Conservation (phyloP, 1,140 invertebrate species). For the Temnothorax curvispinosus region DNA sequence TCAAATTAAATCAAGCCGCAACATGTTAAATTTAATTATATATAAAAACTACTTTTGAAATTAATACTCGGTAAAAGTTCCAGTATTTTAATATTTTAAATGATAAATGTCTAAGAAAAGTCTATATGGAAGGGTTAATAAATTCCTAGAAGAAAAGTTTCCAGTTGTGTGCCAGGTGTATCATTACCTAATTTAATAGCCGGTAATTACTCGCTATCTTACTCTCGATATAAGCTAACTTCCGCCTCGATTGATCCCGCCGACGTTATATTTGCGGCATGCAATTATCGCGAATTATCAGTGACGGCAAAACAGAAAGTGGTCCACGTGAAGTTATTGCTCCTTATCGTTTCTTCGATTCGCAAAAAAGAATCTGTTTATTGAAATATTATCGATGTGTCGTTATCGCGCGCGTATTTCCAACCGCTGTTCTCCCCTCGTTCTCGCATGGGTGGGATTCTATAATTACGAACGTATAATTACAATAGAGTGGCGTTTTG, state of each 20-base stretch:
- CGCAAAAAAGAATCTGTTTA: slow-evolving; percentile 18
- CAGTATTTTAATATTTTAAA: neutral
- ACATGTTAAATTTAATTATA: neutral
- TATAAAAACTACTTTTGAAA: neutral
- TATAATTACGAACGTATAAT: slow-evolving; percentile 41
- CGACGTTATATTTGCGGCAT: neutral
- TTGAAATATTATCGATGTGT: slow-evolving; percentile 24
- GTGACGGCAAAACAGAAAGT: neutral
- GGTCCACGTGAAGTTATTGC: neutral
- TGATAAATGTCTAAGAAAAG: neutral
- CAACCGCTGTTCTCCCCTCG: neutral
- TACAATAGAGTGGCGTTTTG: slow-evolving; percentile 16
- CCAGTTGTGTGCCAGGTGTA: neutral
- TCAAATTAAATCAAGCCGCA: neutral
- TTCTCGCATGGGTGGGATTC: slow-evolving; percentile 36
- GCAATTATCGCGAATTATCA: slow-evolving; percentile 31
- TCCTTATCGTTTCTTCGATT: neutral
- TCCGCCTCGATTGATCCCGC: slow-evolving; percentile 31
- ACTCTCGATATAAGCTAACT: slow-evolving; percentile 5
- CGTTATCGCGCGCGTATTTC: slow-evolving; percentile 9
- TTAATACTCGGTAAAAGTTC: neutral
- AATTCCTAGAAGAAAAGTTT: neutral
- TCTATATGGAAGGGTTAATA: neutral
- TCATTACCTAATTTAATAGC: slow-evolving; percentile 1
- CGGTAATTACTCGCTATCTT: slow-evolving; percentile 22